phyloP scores from a whole-genome alignment of 2,888 invertebrate genomes.

The Netelia fuscicornis region DNA sequence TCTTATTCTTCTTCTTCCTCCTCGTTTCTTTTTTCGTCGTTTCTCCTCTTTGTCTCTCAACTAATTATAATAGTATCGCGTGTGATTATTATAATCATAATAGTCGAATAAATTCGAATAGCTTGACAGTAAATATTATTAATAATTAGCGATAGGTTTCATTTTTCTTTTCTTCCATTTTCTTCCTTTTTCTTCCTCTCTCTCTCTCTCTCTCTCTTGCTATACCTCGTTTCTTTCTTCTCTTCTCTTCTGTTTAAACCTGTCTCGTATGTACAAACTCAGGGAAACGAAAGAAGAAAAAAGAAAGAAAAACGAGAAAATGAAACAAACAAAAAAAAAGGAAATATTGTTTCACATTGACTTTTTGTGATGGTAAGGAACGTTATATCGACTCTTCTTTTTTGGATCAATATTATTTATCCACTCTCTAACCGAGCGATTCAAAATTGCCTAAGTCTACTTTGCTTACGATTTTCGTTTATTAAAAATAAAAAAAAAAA shows the following conservation, averaged over 20 bases:
- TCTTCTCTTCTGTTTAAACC: background rate
- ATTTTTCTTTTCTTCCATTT: constrained; percentile 8
- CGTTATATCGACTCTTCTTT: constrained; percentile 13
- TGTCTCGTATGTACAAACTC: constrained; percentile 72
- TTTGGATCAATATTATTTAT: background rate
- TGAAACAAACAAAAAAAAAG: background rate
- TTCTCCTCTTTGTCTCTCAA: constrained; percentile 58
- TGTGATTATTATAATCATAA: constrained; percentile 64
- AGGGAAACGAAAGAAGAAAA: constrained; percentile 69
- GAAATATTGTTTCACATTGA: background rate
- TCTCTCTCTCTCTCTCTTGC: background rate
- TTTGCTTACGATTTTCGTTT: too few species aligned
- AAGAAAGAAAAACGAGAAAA: background rate
- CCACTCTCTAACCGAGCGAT: too few species aligned
- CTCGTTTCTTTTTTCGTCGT: constrained; percentile 24
- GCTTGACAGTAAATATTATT: constrained; percentile 70
- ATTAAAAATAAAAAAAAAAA: background rate
- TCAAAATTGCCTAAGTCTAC: too few species aligned
- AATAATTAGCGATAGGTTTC: constrained; percentile 72
- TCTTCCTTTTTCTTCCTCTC: background rate
- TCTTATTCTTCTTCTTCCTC: background rate
- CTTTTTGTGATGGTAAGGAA: too few species aligned
- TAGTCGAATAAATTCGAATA: constrained; percentile 66
- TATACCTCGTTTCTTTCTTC: background rate
- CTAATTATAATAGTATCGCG: constrained; percentile 68